Evolutionary conservation across 2,797 vertebrate genomes (phyloP), one percentile per base, ranked within the genome.

Genomic region (Esox lucius): DNA sequence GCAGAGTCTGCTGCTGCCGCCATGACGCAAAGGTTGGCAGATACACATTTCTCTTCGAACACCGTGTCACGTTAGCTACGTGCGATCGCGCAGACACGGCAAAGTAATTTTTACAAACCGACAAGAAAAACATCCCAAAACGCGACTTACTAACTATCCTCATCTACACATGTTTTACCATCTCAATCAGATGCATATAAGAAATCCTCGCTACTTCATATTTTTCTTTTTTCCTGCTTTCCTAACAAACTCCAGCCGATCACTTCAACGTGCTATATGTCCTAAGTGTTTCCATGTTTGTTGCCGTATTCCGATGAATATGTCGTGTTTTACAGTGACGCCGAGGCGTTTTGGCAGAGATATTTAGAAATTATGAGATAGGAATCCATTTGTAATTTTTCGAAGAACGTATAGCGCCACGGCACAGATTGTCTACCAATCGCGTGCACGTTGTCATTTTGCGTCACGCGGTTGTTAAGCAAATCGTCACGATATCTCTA

Each of bases 301-400:
- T 24, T 93, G 90, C 91, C 93, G 91, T 89, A 91, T 92, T 91
- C 19, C 0, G 84, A 2, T 11, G 12, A 46, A 46, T 46, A 13
- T 46, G 17, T 61, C 13, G 19, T 46, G 56, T 33, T 81, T 89
- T 78, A 56, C 85, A 79, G 85, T 83, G 84, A 78, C 74, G 66
- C 42, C 46, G 42, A 3, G 35, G 35, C 35, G 35, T 12, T 12
- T 46, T 11, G 1, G 9, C 42, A 12, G 42, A 46, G 42, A 46
- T 6, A 5, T 46, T 46, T 4, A 46, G 42, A 46, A 46, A 46
- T 46, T 13, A 46, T 11, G 42, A 46, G 42, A 46, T 46, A 46
- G 42, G 42, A 46, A 46, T 46, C 8, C 42, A 11, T 46, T 46
- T 1, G 9, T 13, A 46, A 11, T 11, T 46, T 46, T 46, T 46